Percentiles rank a stretch among this genome's conserved stretches.
Evolutionary conservation across 2,797 vertebrate species (phyloP).

Genomic region (Cyclopterus lumpus): DNA sequence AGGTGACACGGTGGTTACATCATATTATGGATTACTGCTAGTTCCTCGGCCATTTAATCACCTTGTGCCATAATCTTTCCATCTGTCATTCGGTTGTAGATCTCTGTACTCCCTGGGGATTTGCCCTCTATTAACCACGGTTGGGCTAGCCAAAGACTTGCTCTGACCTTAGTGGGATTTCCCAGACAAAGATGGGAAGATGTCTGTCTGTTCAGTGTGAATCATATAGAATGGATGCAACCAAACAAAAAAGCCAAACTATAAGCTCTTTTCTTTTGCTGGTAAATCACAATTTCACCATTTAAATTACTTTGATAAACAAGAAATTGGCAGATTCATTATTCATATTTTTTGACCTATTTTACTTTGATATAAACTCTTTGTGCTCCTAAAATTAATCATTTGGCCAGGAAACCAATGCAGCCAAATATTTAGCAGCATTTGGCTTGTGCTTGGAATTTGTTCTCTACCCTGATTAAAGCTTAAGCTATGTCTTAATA

Average conservation of each 20-base stretch:
- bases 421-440: conserved; percentile 27
- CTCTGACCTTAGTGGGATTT: conserved; percentile 46
- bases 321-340: background rate
- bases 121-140: conserved; percentile 58
- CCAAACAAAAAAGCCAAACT: background rate
- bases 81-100: conserved; percentile 61
- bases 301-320: conserved; percentile 1
- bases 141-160: conserved; percentile 20
- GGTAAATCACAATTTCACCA: background rate
- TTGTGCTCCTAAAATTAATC: conserved; percentile 10
- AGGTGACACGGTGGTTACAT: conserved; percentile 66
- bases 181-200: conserved; percentile 25
- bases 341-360: background rate
- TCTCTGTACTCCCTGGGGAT: conserved; percentile 47
- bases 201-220: background rate
- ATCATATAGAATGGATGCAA: background rate
- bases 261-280: background rate
- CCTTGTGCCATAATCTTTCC: conserved; percentile 52
- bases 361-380: conserved; percentile 13
- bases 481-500: conserved; percentile 19
- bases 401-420: conserved; percentile 7
- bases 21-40: conserved; percentile 68
- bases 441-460: conserved; percentile 23
- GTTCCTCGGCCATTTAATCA: conserved; percentile 62
- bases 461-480: conserved; percentile 19